These are phyloP conservation scores for Cisticola juncidis DNA, from an alignment of 2,113 vertebrate species.

Conservation along the genomic window DNA sequence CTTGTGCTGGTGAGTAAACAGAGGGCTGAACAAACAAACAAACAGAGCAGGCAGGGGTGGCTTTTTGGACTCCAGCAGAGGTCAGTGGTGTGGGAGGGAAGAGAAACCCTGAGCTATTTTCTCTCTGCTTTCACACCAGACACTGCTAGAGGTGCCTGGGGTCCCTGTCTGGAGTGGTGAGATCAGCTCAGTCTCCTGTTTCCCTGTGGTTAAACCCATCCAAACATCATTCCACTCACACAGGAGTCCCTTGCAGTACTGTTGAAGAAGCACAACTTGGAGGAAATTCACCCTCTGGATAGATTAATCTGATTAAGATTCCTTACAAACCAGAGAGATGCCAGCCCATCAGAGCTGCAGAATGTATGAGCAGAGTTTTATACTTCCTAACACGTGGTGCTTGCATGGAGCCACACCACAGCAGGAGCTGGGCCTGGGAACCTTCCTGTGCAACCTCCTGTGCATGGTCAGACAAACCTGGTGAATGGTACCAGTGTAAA, in stretches of 20 bases:
- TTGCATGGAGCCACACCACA: rapidly evolving
- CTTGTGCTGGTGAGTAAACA: slow-evolving; percentile 26
- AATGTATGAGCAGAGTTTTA: not conserved
- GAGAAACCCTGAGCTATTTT: slow-evolving; percentile 1
- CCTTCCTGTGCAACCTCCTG: not conserved
- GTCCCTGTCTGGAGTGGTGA: not conserved
- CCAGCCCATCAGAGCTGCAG: not conserved
- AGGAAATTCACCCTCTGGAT: not conserved
- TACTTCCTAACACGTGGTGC: not conserved
- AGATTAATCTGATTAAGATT: not conserved
- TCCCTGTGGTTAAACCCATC: not conserved
- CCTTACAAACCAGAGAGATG: not conserved
- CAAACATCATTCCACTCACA: not conserved
- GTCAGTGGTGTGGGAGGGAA: not conserved
- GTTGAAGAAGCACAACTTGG: not conserved
- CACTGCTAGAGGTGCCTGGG: rapidly evolving
- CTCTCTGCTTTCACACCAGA: not conserved
- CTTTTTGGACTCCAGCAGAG: not conserved
- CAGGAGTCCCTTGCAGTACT: not conserved
- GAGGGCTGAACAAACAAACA: slow-evolving; percentile 67
- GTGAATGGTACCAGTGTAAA: not conserved
- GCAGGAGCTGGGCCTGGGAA: not conserved
- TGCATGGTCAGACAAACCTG: not conserved
- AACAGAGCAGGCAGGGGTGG: slow-evolving; percentile 22
- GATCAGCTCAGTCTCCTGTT: not conserved